Conservation (phyloP, 1,140 invertebrate species). For the Cataglyphis hispanica region DNA sequence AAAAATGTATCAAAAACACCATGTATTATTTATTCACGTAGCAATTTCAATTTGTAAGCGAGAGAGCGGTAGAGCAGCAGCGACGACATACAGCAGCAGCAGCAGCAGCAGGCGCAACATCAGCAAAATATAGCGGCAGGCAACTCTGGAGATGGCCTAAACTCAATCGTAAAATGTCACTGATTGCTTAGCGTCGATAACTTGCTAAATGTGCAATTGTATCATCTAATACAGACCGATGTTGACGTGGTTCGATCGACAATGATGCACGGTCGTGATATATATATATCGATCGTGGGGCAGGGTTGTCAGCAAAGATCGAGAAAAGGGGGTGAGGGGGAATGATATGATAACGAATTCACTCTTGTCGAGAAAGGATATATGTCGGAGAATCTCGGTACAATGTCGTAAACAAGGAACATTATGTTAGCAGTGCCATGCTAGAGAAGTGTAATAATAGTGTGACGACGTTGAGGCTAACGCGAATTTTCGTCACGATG, state of each 20-base stretch:
- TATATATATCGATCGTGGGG: constrained; percentile 29
- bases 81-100: constrained; percentile 70
- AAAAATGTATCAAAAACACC: constrained; percentile 26
- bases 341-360: constrained; percentile 1
- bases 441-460: constrained; percentile 59
- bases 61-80: constrained; percentile 18
- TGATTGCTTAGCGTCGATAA: constrained; percentile 81
- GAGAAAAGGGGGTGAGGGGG: not conserved
- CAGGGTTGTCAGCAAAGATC: not conserved
- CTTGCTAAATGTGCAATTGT: constrained; percentile 73
- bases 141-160: constrained; percentile 87
- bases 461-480: constrained; percentile 18
- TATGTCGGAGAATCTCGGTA: not conserved
- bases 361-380: constrained; percentile 1
- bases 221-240: constrained; percentile 51
- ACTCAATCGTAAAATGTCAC: constrained; percentile 78
- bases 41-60: constrained; percentile 39
- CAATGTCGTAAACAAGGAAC: constrained; percentile 61
- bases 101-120: constrained; percentile 75
- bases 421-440: constrained; percentile 71
- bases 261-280: constrained; percentile 67
- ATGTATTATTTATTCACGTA: constrained; percentile 61
- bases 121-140: constrained; percentile 75
- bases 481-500: constrained; percentile 37
- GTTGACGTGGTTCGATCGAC: constrained; percentile 44